Evolutionary conservation across 2,797 vertebrate genomes (phyloP).

Genomic region (Acrossocheilus fasciatus): DNA sequence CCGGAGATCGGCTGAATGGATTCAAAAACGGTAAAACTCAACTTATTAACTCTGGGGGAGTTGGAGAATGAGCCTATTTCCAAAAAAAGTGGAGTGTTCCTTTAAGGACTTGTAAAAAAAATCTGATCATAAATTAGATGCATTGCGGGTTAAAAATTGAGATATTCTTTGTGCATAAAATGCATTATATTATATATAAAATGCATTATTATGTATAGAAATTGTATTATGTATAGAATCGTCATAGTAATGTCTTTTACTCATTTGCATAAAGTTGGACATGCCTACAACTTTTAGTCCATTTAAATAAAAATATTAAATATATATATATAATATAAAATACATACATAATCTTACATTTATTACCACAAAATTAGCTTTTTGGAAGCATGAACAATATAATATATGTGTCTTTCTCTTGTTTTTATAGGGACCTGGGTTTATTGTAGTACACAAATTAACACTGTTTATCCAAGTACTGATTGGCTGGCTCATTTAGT

Average conservation of each 20-base stretch:
- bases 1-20: no score
- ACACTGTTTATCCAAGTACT: background rate
- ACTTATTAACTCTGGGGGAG: no score
- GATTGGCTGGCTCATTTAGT: background rate
- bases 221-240: background rate
- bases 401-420: background rate
- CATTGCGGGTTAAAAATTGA: background rate
- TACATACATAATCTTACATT: background rate
- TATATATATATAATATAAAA: background rate
- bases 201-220: background rate
- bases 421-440: background rate
- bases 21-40: no score
- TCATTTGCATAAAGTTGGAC: conserved; percentile 1
- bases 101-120: background rate
- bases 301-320: background rate
- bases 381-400: background rate
- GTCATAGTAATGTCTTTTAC: background rate
- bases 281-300: background rate
- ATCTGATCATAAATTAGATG: background rate
- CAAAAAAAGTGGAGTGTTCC: no score
- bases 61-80: no score
- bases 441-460: background rate
- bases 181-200: background rate
- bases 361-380: background rate
- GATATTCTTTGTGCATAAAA: background rate